phyloP scores from a whole-genome alignment of 2,797 vertebrate genomes.

The Melanotaenia nigrans region DNA sequence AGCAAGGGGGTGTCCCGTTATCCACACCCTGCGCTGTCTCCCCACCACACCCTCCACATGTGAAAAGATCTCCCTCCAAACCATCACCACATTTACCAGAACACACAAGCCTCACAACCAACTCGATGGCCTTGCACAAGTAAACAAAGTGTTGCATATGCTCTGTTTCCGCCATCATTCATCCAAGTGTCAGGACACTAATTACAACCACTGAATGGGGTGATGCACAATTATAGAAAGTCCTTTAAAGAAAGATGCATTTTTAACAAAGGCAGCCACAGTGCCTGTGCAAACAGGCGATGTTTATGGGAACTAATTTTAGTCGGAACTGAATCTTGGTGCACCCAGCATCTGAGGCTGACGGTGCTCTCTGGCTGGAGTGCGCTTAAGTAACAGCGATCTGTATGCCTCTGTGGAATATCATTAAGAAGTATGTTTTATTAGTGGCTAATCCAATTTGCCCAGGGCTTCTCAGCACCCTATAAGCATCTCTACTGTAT shows the following conservation, averaged over 20 bases:
- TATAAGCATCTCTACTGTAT: conserved; percentile 80
- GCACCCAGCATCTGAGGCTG: conserved; percentile 65
- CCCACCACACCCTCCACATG: conserved; percentile 81
- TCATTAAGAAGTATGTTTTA: conserved; percentile 81
- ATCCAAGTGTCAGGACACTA: conserved; percentile 69
- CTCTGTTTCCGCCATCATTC: conserved; percentile 67
- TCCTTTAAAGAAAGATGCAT: conserved; percentile 43
- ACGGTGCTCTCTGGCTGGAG: conserved; percentile 61
- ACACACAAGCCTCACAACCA: conserved; percentile 66
- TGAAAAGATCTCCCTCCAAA: conserved; percentile 66
- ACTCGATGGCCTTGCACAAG: conserved; percentile 61
- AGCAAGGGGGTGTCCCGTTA: conserved; percentile 53
- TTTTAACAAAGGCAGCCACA: conserved; percentile 72
- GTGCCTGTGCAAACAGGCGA: conserved; percentile 46
- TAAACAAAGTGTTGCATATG: conserved; percentile 76
- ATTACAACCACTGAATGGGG: conserved; percentile 72
- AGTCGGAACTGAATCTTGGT: conserved; percentile 68
- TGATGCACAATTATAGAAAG: conserved; percentile 68
- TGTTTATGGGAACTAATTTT: conserved; percentile 70
- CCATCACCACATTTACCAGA: conserved; percentile 65
- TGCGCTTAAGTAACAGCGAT: conserved; percentile 64
- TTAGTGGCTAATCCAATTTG: conserved; percentile 79
- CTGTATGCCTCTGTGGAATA: conserved; percentile 73
- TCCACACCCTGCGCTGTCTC: conserved; percentile 73
- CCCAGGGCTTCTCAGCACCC: conserved; percentile 77